Conservation (phyloP, 2,888 invertebrate genomes). For the Nezara viridula region DNA sequence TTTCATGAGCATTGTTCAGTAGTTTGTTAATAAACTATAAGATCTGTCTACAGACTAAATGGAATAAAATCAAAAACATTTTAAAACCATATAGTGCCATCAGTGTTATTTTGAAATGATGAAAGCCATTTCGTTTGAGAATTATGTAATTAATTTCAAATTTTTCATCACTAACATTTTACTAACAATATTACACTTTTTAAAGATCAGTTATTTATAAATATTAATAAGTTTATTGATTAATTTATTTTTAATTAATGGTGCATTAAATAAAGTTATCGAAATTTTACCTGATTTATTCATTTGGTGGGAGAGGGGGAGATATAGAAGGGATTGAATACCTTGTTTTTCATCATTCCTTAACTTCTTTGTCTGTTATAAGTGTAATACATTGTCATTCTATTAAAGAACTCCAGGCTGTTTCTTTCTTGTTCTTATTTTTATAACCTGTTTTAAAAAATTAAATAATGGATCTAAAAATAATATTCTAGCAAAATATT, state of each 20-base stretch:
- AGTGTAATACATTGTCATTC: too few species aligned
- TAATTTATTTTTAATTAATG: background rate
- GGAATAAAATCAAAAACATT: conserved; percentile 22
- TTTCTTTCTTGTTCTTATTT: background rate
- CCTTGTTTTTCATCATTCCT: background rate
- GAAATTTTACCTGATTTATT: too few species aligned
- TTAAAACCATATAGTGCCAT: conserved; percentile 24
- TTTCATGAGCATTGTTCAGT: background rate
- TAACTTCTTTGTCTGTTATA: background rate
- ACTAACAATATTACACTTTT: background rate
- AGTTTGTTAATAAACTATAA: background rate
- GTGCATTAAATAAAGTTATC: background rate
- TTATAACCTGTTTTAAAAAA: background rate
- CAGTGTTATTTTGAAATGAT: background rate
- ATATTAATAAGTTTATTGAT: background rate
- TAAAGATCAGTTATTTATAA: background rate
- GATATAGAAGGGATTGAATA: background rate
- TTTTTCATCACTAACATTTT: background rate
- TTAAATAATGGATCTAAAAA: background rate
- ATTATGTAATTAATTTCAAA: background rate
- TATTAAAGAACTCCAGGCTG: background rate
- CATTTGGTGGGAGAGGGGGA: too few species aligned
- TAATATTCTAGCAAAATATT: background rate
- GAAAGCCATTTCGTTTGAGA: background rate
- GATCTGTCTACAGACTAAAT: background rate